Conservation (phyloP, 2,888 invertebrate species). For the Eudemis profundana region DNA sequence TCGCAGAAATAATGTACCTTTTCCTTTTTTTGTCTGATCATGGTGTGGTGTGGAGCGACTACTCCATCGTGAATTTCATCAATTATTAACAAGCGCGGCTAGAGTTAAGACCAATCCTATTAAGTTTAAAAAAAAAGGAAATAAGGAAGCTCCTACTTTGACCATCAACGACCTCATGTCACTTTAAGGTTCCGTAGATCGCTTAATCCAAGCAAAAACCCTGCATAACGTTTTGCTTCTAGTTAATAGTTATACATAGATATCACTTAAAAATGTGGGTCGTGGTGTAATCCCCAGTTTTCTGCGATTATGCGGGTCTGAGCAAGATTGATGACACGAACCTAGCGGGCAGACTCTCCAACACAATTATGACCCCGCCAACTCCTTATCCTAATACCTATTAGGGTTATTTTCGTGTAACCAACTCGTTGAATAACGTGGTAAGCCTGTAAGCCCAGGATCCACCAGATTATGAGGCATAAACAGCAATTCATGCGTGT, state of each 20-base stretch:
- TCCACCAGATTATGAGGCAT: slow-evolving; percentile 73
- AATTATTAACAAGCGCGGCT: too few relatives aligned
- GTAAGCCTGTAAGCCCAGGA: slow-evolving; percentile 54
- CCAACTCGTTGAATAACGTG: not conserved
- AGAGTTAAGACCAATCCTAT: too few relatives aligned
- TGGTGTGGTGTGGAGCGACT: too few relatives aligned
- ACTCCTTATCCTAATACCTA: not conserved
- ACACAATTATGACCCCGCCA: not conserved
- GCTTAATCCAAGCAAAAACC: slow-evolving; percentile 1
- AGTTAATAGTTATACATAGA: slow-evolving; percentile 49
- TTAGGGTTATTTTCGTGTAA: slow-evolving; percentile 1
- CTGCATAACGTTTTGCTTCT: not conserved
- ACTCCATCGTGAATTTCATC: too few relatives aligned
- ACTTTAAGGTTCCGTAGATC: not conserved
- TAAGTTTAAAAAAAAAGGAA: too few relatives aligned
- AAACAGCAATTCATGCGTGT: slow-evolving; percentile 71
- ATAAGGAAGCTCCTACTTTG: not conserved
- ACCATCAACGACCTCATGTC: not conserved
- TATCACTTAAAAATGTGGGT: slow-evolving; percentile 73
- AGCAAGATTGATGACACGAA: slow-evolving; percentile 79
- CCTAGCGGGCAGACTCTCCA: slow-evolving; percentile 55
- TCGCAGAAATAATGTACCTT: too few relatives aligned
- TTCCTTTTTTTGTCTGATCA: too few relatives aligned
- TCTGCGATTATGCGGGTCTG: slow-evolving; percentile 80
- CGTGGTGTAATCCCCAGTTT: slow-evolving; percentile 70